Evolutionary conservation across 2,797 vertebrate species (phyloP), one percentile per base, ranked within the genome.

Genomic region (Sternotherus odoratus): DNA sequence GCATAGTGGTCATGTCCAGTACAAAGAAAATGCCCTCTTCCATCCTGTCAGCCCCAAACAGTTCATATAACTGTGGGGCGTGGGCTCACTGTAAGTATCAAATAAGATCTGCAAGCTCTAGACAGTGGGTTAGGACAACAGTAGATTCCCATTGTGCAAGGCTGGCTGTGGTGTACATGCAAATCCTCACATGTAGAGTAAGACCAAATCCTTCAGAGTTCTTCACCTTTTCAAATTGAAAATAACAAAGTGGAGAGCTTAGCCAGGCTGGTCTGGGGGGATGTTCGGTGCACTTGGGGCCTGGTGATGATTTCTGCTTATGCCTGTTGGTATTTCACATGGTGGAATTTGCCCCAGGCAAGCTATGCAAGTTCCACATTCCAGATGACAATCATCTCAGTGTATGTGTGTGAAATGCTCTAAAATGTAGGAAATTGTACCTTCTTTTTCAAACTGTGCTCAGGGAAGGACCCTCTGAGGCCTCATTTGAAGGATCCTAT

Each of bases 361-460:
- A 92, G 30, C 79, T 83, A 17, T 69, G 49, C 33, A 33, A 0
- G 0, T 86, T 86, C 12, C 23, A 49, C 79, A 91, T 85, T 92
- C 54, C 21, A 36, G 24, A 51, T n/a, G 1, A 33, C 5, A 83
- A 53, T 82, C 0, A 0, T 46, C 30, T 50, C 86, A 8, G 4
- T 2, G 10, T 72, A 3, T 0, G 0, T 0, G 0, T 33, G 23
- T 83, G 17, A 30, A 95, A 69, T 72, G 7, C 16, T 83, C 7
- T 28, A 4, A 83, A 79, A 4, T 79, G 36, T 33, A 86, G 83
- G 26, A 92, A 91, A 88, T 83, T 77, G 30, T 79, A 39, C 33
- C 54, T 89, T 86, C n/a, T 60, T 91, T 89, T 94, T 92, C 51
- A 95, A 86, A 75, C 2, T 2, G 3, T 90, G 46, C 23, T 12